phyloP scores from a whole-genome alignment of 2,797 vertebrate species.

The Euthynnus affinis region DNA sequence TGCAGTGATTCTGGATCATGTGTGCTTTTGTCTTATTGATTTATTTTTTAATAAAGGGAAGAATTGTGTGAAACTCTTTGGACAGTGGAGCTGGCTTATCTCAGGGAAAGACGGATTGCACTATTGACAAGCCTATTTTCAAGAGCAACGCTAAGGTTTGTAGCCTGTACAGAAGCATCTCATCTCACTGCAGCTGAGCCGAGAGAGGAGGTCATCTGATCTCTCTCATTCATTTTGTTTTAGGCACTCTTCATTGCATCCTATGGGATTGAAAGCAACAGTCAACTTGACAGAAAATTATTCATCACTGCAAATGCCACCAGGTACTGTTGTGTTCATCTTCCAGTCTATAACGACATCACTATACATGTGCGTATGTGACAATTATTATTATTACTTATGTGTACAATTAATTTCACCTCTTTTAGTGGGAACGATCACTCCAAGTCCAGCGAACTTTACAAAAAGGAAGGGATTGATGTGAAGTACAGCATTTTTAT shows the following conservation, averaged over 20 bases:
- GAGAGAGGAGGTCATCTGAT: neutral
- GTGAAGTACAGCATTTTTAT: slow-evolving; percentile 88
- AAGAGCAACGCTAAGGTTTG: slow-evolving; percentile 77
- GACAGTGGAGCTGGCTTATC: slow-evolving; percentile 58
- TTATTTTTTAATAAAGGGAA: slow-evolving; percentile 57
- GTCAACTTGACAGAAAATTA: slow-evolving; percentile 74
- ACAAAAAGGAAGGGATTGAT: slow-evolving; percentile 70
- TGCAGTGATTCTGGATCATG: neutral
- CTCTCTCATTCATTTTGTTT: slow-evolving; percentile 15
- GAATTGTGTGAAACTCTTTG: slow-evolving; percentile 76
- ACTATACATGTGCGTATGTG: neutral
- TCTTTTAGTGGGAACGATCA: slow-evolving; percentile 82
- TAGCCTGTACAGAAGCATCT: neutral
- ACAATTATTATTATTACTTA: neutral
- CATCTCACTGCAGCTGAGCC: neutral
- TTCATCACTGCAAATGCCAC: slow-evolving; percentile 82
- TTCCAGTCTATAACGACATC: neutral
- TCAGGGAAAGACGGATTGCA: slow-evolving; percentile 74
- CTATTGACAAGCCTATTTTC: slow-evolving; percentile 83
- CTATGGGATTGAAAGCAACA: slow-evolving; percentile 82
- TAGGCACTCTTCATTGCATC: slow-evolving; percentile 84
- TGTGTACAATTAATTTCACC: neutral
- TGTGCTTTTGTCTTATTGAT: neutral
- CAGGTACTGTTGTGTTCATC: slow-evolving; percentile 79
- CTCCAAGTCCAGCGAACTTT: slow-evolving; percentile 52